A percentile compares a stretch with the other conserved stretches of the same genome.
phyloP scores from a whole-genome alignment of 2,888 invertebrate species.

The Dascillus cervinus region DNA sequence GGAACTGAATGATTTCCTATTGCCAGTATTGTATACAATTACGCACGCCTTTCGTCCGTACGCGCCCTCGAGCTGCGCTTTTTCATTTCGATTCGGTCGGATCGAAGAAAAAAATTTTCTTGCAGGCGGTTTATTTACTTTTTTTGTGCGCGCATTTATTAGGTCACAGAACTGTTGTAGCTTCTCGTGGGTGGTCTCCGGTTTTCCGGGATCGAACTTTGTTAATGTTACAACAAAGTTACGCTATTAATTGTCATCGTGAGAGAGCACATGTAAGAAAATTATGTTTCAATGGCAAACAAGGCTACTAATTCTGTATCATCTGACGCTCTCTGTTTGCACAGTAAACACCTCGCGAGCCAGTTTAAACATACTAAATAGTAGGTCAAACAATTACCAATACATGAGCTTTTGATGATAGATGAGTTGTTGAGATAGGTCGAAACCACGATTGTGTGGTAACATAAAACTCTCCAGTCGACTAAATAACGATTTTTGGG shows the following conservation, averaged over 20 bases:
- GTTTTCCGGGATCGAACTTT: too few species aligned
- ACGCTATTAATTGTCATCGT: conserved; percentile 7
- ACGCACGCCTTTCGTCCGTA: conserved; percentile 12
- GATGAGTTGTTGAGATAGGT: conserved; percentile 21
- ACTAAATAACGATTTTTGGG: too few species aligned
- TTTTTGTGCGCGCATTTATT: too few species aligned
- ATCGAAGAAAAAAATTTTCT: too few species aligned
- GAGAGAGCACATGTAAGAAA: conserved; percentile 20
- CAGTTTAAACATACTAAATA: conserved; percentile 37
- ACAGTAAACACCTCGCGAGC: conserved; percentile 38
- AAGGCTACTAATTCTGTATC: conserved; percentile 32
- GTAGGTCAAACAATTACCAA: conserved; percentile 29
- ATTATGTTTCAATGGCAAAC: conserved; percentile 21
- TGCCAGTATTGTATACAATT: conserved; percentile 24
- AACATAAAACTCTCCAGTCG: too few species aligned
- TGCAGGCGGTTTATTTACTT: too few species aligned
- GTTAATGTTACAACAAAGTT: background rate
- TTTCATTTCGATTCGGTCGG: too few species aligned
- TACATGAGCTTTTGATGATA: conserved; percentile 19
- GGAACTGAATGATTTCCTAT: conserved; percentile 17
- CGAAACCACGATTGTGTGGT: too few species aligned
- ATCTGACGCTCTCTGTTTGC: conserved; percentile 35
- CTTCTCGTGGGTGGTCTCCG: too few species aligned
- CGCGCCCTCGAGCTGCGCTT: too few species aligned
- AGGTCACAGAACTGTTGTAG: too few species aligned